phyloP scores from a whole-genome alignment of 2,888 invertebrate species.

The Scaptomyza parva region DNA sequence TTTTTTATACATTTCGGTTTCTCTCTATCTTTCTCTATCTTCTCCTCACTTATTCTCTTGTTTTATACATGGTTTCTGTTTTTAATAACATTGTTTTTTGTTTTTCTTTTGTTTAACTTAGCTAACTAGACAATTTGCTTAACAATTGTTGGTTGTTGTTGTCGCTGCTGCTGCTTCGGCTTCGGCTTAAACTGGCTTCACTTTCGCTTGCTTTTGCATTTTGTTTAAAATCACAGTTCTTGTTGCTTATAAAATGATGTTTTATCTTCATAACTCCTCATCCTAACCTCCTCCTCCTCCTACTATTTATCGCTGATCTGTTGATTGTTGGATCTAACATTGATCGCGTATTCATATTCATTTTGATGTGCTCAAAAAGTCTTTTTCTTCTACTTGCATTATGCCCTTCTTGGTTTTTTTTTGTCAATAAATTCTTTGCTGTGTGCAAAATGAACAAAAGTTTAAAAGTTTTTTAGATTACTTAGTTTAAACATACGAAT shows the following conservation, averaged over 20 bases:
- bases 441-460: constrained; percentile 59
- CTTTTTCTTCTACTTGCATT: constrained; percentile 67
- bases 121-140: constrained; percentile 79
- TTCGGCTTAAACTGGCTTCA: constrained; percentile 55
- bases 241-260: constrained; percentile 80
- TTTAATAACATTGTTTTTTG: constrained; percentile 24
- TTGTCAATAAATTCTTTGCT: constrained; percentile 33
- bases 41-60: neutral
- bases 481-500: constrained; percentile 50
- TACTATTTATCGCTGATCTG: constrained; percentile 39
- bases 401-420: constrained; percentile 33
- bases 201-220: constrained; percentile 51
- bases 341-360: constrained; percentile 29
- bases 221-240: constrained; percentile 74
- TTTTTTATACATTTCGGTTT: constrained; percentile 23
- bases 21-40: constrained; percentile 14
- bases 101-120: constrained; percentile 56
- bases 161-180: constrained; percentile 30
- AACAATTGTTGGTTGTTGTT: constrained; percentile 63
- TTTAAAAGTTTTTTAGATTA: constrained; percentile 29
- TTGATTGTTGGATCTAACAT: constrained; percentile 33
- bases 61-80: constrained; percentile 29
- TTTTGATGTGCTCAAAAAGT: constrained; percentile 70
- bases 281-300: neutral
- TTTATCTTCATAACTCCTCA: constrained; percentile 33